phyloP scores from a whole-genome alignment of 2,888 invertebrate genomes.

The Lycaena phlaeas region DNA sequence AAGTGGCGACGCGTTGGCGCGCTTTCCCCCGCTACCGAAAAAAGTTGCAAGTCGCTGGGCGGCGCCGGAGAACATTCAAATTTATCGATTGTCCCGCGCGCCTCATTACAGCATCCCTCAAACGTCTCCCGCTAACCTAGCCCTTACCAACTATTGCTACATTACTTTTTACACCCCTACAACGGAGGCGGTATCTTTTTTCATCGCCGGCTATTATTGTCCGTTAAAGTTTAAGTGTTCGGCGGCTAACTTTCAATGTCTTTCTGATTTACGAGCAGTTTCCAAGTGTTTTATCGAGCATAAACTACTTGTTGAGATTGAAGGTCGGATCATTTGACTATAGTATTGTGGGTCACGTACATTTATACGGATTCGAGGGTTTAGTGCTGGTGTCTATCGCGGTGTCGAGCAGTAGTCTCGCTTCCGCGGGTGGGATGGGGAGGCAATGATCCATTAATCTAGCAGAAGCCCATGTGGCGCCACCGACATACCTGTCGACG shows the following conservation, averaged over 20 bases:
- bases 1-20: conserved; percentile 58
- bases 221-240: conserved; percentile 72
- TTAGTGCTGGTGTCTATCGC: no score
- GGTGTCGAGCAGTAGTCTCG: conserved; percentile 60
- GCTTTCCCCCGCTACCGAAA: conserved; percentile 58
- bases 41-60: conserved; percentile 69
- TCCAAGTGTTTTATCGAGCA: conserved; percentile 70
- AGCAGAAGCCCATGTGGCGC: conserved; percentile 86
- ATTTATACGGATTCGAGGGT: conserved; percentile 19
- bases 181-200: conserved; percentile 52
- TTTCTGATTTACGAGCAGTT: conserved; percentile 67
- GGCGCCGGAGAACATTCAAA: conserved; percentile 71
- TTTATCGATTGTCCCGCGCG: conserved; percentile 69
- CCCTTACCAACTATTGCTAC: conserved; percentile 62
- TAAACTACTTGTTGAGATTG: conserved; percentile 69
- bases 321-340: conserved; percentile 47
- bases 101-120: conserved; percentile 70
- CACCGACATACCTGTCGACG: conserved; percentile 69
- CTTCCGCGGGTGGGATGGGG: conserved; percentile 60
- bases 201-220: conserved; percentile 67
- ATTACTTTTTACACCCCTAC: conserved; percentile 61
- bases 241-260: conserved; percentile 68
- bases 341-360: conserved; percentile 46
- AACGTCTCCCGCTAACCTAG: conserved; percentile 66
- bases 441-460: conserved; percentile 90